Percentiles rank a stretch among this genome's conserved stretches.
phyloP scores from a whole-genome alignment of 2,888 invertebrate species.

The Platerodrilus igneus region DNA sequence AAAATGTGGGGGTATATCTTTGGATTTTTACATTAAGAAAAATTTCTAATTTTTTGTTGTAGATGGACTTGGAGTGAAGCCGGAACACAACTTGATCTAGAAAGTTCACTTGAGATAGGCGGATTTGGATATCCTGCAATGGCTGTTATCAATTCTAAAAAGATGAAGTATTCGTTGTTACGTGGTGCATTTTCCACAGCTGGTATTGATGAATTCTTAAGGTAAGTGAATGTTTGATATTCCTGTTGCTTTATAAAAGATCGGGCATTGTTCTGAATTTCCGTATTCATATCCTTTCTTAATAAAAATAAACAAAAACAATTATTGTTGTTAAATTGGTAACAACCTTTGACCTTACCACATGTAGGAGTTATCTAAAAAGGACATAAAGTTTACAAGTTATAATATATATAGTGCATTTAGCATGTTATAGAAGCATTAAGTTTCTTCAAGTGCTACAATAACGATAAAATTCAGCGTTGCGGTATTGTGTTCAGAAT shows the following conservation, averaged over 20 bases:
- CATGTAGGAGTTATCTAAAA: too few species aligned
- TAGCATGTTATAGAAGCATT: too few species aligned
- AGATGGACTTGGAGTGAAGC: slow-evolving; percentile 96
- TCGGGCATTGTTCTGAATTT: neutral
- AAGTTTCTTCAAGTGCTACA: too few species aligned
- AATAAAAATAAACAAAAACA: neutral
- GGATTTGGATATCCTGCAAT: slow-evolving; percentile 98
- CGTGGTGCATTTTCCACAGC: slow-evolving; percentile 90
- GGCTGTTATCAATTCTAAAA: slow-evolving; percentile 93
- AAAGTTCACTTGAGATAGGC: slow-evolving; percentile 88
- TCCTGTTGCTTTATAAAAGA: too few species aligned
- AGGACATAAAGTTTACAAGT: too few species aligned
- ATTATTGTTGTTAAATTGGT: neutral
- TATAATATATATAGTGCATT: too few species aligned
- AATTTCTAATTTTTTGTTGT: too few species aligned
- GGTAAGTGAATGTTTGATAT: too few species aligned
- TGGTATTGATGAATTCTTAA: slow-evolving; percentile 93
- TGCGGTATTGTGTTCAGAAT: too few species aligned
- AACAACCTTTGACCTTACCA: too few species aligned
- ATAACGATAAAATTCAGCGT: too few species aligned
- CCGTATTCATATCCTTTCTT: neutral
- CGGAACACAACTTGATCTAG: slow-evolving; percentile 75
- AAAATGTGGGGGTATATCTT: slow-evolving; percentile 83
- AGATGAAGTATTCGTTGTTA: slow-evolving; percentile 92
- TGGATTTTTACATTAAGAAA: neutral